Conservation (phyloP, 2,888 invertebrate species). For the Orthonychiurus folsomi region DNA sequence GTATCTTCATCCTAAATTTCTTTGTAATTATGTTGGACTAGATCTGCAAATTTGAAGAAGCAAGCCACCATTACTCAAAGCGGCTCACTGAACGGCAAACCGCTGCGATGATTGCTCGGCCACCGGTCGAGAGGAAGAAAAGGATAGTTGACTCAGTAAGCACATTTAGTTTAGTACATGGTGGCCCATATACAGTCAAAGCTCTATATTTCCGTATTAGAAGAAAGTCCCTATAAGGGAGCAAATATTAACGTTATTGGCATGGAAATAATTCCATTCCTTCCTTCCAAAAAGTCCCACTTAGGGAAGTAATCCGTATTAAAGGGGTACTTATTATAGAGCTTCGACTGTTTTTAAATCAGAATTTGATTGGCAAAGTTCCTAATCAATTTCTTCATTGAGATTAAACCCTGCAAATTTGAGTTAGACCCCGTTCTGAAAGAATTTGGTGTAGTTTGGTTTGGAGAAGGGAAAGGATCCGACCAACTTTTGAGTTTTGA, state of each 20-base stretch:
- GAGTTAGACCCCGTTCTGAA: background rate
- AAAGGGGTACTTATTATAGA: too few relatives aligned
- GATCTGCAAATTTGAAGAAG: conserved; percentile 7
- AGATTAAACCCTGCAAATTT: background rate
- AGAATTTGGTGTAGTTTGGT: background rate
- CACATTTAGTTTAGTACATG: too few relatives aligned
- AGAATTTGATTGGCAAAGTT: too few relatives aligned
- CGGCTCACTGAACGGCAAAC: conserved; percentile 5
- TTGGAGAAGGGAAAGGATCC: background rate
- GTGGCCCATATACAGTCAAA: too few relatives aligned
- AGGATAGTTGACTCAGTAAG: background rate
- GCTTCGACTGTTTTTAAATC: too few relatives aligned
- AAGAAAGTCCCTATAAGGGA: too few relatives aligned
- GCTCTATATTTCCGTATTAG: too few relatives aligned
- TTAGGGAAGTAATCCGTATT: too few relatives aligned
- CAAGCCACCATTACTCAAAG: background rate
- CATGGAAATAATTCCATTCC: too few relatives aligned
- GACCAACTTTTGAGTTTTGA: background rate
- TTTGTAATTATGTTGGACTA: background rate
- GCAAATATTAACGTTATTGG: too few relatives aligned
- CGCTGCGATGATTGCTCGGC: conserved; percentile 8
- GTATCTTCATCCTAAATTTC: background rate
- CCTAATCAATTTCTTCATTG: too few relatives aligned
- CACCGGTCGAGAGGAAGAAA: background rate
- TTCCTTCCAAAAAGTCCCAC: too few relatives aligned